Base-by-base conservation (phyloP, 2,113 vertebrate species). In the Spilogale gracilis region DNA sequence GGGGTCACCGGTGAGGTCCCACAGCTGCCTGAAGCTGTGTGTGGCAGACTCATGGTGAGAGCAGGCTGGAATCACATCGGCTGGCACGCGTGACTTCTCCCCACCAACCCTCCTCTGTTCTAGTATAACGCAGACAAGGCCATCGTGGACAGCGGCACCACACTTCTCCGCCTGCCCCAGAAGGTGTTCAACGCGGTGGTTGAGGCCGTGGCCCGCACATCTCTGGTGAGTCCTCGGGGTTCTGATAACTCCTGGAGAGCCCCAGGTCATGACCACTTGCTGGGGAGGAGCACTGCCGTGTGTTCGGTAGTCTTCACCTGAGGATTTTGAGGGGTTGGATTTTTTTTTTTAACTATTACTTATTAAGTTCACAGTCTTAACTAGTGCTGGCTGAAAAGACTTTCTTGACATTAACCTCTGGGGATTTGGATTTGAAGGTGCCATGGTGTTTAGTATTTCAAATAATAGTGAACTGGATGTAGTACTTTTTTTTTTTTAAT, bases 111-210 rank as follows among this genome's bases (percentile, higher is more conserved):
- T 32, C 45, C 90, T 48, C 23, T 14, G 43, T 79, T 95, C 96
- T 93, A 99, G 99, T 99, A 99, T 61, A 99, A 99, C 38, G 98
- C 99, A 0, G 99, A 99, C 97, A 99, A 99, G 98, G 99, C 99
- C 3, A 99, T 99, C 82, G 99, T 99, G 92, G 99, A 99, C 99
- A 99, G 99, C 5, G 99, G 99, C 48, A 99, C 99, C 79, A 99
- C 99, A 0, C 99, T 99, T 67, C 99, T 99, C 82, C 99, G 99
- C 74, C 99, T 99, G 92, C 99, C 99, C 61, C 98, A 98, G 98
- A 99, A 99, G 67, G 99, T 99, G 91, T 99, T 99, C 89, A 98
- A 92, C 25, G 99, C 99, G 0, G 99, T 99, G 95, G 99, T 99
- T 48, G 99, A 99, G 65, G 99, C 99, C 17, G 99, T 99, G 98